Conservation (phyloP, 2,888 invertebrate species). For the Ophonus ardosiacus region DNA sequence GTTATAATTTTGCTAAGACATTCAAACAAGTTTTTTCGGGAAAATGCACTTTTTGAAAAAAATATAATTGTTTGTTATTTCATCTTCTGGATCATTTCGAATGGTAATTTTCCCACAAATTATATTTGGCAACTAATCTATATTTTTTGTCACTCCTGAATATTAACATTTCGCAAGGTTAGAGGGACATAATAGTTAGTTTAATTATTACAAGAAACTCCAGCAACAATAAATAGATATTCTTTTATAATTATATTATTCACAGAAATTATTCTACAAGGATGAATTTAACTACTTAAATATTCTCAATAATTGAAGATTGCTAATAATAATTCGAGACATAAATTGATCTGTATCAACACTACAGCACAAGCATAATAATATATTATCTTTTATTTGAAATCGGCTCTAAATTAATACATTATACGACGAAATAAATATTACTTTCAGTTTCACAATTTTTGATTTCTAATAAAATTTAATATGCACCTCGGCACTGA, state of each 20-base stretch:
- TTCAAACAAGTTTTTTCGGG: slow-evolving; percentile 45
- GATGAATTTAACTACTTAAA: no score
- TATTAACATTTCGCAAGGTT: slow-evolving; percentile 4
- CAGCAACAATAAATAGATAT: not conserved
- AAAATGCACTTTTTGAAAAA: slow-evolving; percentile 30
- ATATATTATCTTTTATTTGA: no score
- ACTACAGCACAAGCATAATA: no score
- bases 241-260: not conserved
- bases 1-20: slow-evolving; percentile 51
- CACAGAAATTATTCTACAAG: not conserved
- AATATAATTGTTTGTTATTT: slow-evolving; percentile 42
- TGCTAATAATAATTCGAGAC: no score
- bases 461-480: no score
- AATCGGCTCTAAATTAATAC: no score
- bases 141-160: slow-evolving; percentile 7
- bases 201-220: not conserved
- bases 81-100: slow-evolving; percentile 19
- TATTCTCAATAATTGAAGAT: no score
- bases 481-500: no score
- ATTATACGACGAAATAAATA: no score
- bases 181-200: not conserved
- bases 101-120: slow-evolving; percentile 48
- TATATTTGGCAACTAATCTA: slow-evolving; percentile 14
- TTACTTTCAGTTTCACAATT: no score
- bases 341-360: no score